A percentile compares a stretch with the other conserved stretches of the same genome.
Conservation (phyloP, 2,888 invertebrate genomes). For the Hydraecia micacea region DNA sequence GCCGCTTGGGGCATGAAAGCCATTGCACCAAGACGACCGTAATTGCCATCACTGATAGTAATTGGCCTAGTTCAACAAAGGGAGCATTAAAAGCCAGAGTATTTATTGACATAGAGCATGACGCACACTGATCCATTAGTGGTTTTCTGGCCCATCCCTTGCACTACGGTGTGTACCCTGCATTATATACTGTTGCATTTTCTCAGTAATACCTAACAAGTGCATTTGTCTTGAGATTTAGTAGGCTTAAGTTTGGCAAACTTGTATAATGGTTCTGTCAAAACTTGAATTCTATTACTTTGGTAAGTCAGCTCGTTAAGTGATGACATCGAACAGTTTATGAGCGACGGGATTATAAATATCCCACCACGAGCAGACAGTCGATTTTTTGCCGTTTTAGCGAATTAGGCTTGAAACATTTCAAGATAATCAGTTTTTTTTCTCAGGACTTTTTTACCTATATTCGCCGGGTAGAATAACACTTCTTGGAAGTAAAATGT, state of each 20-base stretch:
- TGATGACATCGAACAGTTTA: conserved; percentile 4
- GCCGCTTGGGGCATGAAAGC: conserved; percentile 47
- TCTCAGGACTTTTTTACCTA: conserved; percentile 8
- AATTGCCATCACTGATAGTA: conserved; percentile 79
- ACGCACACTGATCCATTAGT: conserved; percentile 83
- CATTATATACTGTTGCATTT: conserved; percentile 37
- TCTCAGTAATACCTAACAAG: conserved; percentile 19
- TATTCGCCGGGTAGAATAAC: conserved; percentile 6
- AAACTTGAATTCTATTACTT: conserved; percentile 22
- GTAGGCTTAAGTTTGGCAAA: background rate
- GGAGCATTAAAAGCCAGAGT: conserved; percentile 81
- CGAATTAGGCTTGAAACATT: conserved; percentile 40
- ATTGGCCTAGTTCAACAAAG: conserved; percentile 84
- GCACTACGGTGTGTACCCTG: conserved; percentile 35
- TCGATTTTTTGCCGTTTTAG: conserved; percentile 29
- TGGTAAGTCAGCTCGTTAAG: conserved; percentile 14
- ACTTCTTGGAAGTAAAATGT: conserved; percentile 17
- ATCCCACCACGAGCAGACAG: conserved; percentile 5
- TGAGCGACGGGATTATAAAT: conserved; percentile 20
- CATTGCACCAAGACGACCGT: conserved; percentile 71
- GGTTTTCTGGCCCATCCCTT: conserved; percentile 71
- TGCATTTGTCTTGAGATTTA: background rate
- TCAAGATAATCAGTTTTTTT: conserved; percentile 27
- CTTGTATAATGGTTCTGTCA: conserved; percentile 16
- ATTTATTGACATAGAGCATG: conserved; percentile 83